A percentile compares a stretch with the other conserved stretches of the same genome.
These are phyloP conservation scores for Holothuria leucospilota DNA, from an alignment of 53 echinoderm and acorn worm species.

Conservation along the genomic window DNA sequence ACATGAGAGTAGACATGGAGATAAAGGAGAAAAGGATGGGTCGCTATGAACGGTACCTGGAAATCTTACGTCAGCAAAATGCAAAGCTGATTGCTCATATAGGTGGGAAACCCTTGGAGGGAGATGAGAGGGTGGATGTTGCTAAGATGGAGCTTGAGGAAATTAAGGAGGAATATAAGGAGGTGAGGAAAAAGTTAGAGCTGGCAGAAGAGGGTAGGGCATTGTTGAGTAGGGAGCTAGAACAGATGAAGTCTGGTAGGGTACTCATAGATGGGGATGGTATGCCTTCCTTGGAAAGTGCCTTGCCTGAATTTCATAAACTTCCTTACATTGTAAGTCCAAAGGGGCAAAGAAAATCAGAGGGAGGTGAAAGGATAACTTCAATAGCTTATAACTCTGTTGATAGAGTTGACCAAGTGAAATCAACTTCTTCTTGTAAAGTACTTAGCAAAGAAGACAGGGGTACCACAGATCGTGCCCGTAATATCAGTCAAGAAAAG, in stretches of 20 bases:
- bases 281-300: not conserved
- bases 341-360: too few relatives aligned
- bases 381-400: too few relatives aligned
- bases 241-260: slow-evolving; percentile 51
- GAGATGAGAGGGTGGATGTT: not conserved
- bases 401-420: too few relatives aligned
- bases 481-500: too few relatives aligned
- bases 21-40: slow-evolving; percentile 7
- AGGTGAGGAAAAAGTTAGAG: slow-evolving; percentile 47
- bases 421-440: too few relatives aligned
- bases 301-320: slow-evolving; percentile 17
- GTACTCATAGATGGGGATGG: slow-evolving; percentile 31
- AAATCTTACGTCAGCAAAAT: slow-evolving; percentile 28
- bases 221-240: slow-evolving; percentile 63
- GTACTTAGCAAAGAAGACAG: too few relatives aligned
- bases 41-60: slow-evolving; percentile 25
- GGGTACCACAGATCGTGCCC: too few relatives aligned
- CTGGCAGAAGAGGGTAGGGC: slow-evolving; percentile 69
- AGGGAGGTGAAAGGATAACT: too few relatives aligned
- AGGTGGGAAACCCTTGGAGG: not conserved
- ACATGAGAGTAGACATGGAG: slow-evolving; percentile 7
- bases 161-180: slow-evolving; percentile 31
- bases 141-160: slow-evolving; percentile 22
- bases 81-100: slow-evolving; percentile 27
- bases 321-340: not conserved